These are phyloP conservation scores for Cephalopholis sonnerati DNA, from an alignment of 2,113 vertebrate species.

Conservation along the genomic window DNA sequence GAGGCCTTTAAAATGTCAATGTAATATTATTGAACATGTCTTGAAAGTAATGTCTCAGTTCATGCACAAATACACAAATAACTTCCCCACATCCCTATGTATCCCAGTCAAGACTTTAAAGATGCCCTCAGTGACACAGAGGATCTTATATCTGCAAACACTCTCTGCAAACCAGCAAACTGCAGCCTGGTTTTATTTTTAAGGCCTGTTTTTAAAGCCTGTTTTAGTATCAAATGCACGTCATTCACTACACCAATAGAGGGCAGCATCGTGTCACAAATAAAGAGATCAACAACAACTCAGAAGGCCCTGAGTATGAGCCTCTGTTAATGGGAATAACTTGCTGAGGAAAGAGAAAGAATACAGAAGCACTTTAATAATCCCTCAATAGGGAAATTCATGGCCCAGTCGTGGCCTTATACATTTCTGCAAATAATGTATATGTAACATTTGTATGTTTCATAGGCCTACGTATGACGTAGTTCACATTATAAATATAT, in stretches of 20 bases:
- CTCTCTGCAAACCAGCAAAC: background rate
- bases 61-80: background rate
- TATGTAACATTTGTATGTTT: no score
- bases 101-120: background rate
- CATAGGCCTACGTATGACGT: no score
- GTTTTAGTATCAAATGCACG: background rate
- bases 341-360: no score
- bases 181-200: background rate
- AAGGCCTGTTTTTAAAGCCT: background rate
- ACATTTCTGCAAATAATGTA: no score
- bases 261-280: constrained; percentile 29
- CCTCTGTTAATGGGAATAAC: no score
- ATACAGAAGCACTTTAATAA: no score
- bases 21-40: background rate
- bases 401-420: no score
- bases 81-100: background rate
- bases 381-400: no score
- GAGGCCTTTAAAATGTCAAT: background rate
- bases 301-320: background rate
- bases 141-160: background rate
- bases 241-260: constrained; percentile 33
- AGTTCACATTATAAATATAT: no score
- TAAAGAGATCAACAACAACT: background rate
- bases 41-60: background rate
- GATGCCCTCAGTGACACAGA: background rate